phyloP scores from a whole-genome alignment of 1,140 invertebrate genomes.

The Philotrypesis tridentata region DNA sequence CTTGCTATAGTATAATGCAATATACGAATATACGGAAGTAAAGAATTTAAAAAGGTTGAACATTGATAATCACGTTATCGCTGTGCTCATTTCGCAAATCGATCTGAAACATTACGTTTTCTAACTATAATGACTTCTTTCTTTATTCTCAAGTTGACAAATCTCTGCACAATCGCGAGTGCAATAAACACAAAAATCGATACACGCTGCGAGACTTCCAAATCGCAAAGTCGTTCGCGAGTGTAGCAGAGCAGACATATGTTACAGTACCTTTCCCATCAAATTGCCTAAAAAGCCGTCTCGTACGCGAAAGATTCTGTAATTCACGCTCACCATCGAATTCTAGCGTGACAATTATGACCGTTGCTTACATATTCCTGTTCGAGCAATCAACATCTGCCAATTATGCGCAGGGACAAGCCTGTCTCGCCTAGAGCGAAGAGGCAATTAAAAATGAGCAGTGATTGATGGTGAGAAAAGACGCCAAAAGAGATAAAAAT shows the following conservation, averaged over 20 bases:
- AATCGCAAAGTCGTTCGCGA: background rate
- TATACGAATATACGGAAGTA: background rate
- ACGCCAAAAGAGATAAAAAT: background rate
- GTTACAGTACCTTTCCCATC: constrained; percentile 3
- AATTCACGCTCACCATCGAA: background rate
- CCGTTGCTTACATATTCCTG: too few relatives aligned
- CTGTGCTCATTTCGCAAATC: background rate
- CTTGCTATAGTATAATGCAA: constrained; percentile 9
- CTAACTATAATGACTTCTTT: constrained; percentile 8
- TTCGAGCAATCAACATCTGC: too few relatives aligned
- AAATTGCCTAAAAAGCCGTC: background rate
- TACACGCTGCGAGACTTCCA: background rate
- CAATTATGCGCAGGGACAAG: background rate
- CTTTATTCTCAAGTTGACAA: background rate
- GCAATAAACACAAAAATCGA: background rate
- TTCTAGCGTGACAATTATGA: too few relatives aligned
- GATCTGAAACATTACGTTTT: background rate
- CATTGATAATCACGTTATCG: constrained; percentile 27
- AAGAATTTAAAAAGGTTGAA: background rate
- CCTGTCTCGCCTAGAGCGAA: background rate
- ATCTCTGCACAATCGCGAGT: background rate
- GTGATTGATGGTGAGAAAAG: background rate
- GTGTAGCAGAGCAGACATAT: too few relatives aligned
- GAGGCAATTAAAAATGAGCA: background rate
- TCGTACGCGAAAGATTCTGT: too few relatives aligned